These are phyloP conservation scores for Helostoma temminkii DNA, from an alignment of 2,797 vertebrate genomes.

Conservation along the genomic window DNA sequence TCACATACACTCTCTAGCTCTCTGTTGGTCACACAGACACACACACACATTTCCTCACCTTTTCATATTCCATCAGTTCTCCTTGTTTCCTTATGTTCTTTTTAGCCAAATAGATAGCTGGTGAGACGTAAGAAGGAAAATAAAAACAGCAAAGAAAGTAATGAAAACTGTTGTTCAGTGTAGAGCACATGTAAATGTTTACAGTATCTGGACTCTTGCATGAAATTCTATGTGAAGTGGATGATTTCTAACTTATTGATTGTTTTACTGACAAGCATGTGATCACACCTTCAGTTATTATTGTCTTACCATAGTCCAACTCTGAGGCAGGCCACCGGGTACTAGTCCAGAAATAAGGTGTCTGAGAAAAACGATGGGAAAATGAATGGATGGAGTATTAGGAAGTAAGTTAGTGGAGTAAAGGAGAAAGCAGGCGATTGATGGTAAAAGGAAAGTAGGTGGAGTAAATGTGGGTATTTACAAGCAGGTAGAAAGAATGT, in stretches of 20 bases:
- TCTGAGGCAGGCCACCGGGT: slow-evolving; percentile 92
- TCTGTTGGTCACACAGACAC: not conserved
- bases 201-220: not conserved
- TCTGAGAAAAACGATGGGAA: slow-evolving; percentile 76
- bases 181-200: not conserved
- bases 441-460: too few relatives aligned
- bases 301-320: slow-evolving; percentile 91
- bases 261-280: not conserved
- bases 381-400: slow-evolving; percentile 62
- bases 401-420: slow-evolving; percentile 45
- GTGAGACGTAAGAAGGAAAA: not conserved
- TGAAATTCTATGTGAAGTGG: not conserved
- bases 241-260: not conserved
- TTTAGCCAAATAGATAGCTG: slow-evolving; percentile 95
- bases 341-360: slow-evolving; percentile 95
- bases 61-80: slow-evolving; percentile 91
- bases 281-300: not conserved
- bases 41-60: slow-evolving; percentile 81
- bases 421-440: slow-evolving; percentile 25
- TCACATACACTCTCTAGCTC: not conserved
- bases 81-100: slow-evolving; percentile 95
- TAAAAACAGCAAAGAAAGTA: not conserved
- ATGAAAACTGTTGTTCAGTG: not conserved
- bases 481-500: not conserved
- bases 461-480: not conserved